Evolutionary conservation across 2,888 invertebrate species (phyloP), one percentile per base, ranked within the genome.

Genomic region (Drosophila nr. perissopoda): DNA sequence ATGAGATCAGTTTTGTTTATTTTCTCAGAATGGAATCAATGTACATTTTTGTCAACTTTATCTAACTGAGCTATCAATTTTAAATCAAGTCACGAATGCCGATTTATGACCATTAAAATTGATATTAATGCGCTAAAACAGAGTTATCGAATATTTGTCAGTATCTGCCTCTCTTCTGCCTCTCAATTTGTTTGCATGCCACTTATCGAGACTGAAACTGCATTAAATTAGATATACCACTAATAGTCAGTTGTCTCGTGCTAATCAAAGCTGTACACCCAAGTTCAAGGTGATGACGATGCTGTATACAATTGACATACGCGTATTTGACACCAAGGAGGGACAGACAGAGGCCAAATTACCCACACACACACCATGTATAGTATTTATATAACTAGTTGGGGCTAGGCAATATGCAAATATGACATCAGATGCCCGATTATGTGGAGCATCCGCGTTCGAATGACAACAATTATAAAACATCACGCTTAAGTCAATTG

Each of bases 401-500:
- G 54, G n/a, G 0, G 4, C 48, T 56, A 16, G 21, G 29, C 27
- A 54, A n/a, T 27, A 38, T 21, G 36, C 27, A 58, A 33, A 68
- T 64, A 38, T 31, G 42, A 40, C 36, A 33, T 61, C 38, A 62
- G 27, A 45, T 31, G 25, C 18, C 40, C 27, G 33, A 63, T 60
- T 69, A 38, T 69, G 34, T 29, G 65, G 4, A 29, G 21, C 33
- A 16, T 42, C 42, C 58, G 13, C 60, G 18, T 51, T 36, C 53
- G 31, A 21, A 25, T 54, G 38, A 49, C 54, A 58, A 38, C 38
- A 64, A 58, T 61, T 62, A 25, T 38, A 36, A 34, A 21, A 45
- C 56, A 56, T 51, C 51, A 18, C 69, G 71, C 61, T 75, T 71
- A 66, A 69, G 40, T 58, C 72, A 79, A 79, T 79, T 79, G 69